Evolutionary conservation across 2,888 invertebrate species (phyloP), one percentile per base, ranked within the genome.

Genomic region (Pilophorus perplexus): DNA sequence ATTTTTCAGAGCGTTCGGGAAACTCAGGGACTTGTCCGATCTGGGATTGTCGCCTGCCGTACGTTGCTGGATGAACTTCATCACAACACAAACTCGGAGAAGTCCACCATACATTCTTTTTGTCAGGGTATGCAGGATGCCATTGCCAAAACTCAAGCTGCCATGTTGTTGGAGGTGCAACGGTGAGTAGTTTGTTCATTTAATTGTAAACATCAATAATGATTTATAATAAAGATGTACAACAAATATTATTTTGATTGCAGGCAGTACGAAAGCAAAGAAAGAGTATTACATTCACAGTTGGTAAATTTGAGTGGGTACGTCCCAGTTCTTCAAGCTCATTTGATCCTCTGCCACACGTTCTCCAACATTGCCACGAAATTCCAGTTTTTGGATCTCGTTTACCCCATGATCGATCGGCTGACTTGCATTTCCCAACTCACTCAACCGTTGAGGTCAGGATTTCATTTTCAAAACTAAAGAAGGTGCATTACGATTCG

Each of bases 361-460:
- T 87, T 89, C 75, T 85, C 84, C 37, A 83, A 84, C 64, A 83
- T 85, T 8, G 86, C 88, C 2, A 86, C 85, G 72, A 87, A 87
- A 75, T 85, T 86, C 74, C 88, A 89, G 75, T 87, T 88, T 75
- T 80, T 89, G 52, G 87, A 86, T 74, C 77, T 87, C 66, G 85
- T 84, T 18, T 85, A 84, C 73, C 83, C 83, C 2, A 79, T 87
- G 77, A 82, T 87, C 73, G 86, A 86, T 70, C 78, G 87, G 52
- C 76, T 87, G 62, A 80, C 82, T 48, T 81, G 84, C 16, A 85
- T 87, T 10, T 84, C 85, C 0, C 84, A 85, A 73, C 78, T 85
- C 37, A 83, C 83, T 50, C 83, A 84, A 74, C 82, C 84, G 0
- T 79, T 83, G 42, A 80, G 83, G 81, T 81, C 27, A 37, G n/a